Evolutionary conservation across 2,797 vertebrate species (phyloP).

Genomic region (Oceanodroma leucorhoa): DNA sequence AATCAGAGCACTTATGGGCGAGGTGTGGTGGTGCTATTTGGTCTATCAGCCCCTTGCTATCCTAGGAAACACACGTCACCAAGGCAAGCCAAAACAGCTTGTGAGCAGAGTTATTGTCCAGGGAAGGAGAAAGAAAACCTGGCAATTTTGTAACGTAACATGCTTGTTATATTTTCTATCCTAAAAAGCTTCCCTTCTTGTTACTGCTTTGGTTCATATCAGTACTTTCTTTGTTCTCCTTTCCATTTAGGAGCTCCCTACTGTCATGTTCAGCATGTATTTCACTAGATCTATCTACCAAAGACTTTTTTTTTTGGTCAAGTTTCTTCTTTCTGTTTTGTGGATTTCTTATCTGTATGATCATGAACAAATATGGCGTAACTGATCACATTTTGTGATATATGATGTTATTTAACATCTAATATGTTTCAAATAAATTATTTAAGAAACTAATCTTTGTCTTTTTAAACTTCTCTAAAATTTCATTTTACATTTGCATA

Average conservation of each 20-base stretch:
- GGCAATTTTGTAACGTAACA: neutral
- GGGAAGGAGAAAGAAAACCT: neutral
- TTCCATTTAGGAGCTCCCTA: neutral
- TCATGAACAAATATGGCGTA: neutral
- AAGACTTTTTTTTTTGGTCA: conserved; percentile 68
- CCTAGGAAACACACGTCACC: neutral
- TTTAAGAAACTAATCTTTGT: conserved; percentile 53
- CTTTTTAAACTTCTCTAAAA: neutral
- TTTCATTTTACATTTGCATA: neutral
- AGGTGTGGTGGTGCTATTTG: neutral
- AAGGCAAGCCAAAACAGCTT: neutral
- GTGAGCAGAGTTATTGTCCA: neutral
- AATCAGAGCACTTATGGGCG: neutral
- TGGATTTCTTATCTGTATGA: conserved; percentile 39
- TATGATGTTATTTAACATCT: conserved; percentile 62
- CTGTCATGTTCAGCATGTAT: conserved; percentile 4
- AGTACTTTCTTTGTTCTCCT: neutral
- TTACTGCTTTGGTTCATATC: neutral
- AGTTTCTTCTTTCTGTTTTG: conserved; percentile 12
- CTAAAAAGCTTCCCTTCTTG: neutral
- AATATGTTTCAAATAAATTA: conserved; percentile 79
- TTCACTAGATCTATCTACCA: conserved; percentile 69
- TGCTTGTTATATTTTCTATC: neutral
- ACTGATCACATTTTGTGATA: neutral
- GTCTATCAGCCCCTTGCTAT: neutral